Evolutionary conservation across 2,797 vertebrate species (phyloP).

Genomic region (Lepidocolaptes lacrymiger): DNA sequence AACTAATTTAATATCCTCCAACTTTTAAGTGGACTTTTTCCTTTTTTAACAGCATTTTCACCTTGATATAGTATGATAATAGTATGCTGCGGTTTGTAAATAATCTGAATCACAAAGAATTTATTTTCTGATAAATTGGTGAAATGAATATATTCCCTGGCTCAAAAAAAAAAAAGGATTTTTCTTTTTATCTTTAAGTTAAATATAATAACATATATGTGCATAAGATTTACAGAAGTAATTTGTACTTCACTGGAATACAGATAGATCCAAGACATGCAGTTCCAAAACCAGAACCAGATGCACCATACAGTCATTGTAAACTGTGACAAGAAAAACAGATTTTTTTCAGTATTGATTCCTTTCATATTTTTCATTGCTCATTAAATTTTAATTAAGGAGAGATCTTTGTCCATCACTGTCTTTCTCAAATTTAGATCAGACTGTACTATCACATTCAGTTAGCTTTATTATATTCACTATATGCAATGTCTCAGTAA

Average conservation of each 20-base stretch:
- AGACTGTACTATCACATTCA: neutral
- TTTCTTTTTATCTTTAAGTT: neutral
- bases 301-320: neutral
- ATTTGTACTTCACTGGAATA: neutral
- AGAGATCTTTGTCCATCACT: conserved; percentile 31
- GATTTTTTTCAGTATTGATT: neutral
- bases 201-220: neutral
- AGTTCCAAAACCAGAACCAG: neutral
- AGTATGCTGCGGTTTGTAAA: neutral
- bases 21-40: neutral
- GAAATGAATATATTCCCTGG: neutral
- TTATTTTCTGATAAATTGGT: neutral
- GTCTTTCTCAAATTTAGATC: neutral
- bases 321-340: neutral
- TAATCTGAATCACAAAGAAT: neutral
- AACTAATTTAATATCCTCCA: fast-evolving
- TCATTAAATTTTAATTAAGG: conserved; percentile 56
- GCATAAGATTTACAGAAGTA: neutral
- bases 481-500: neutral
- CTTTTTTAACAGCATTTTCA: neutral
- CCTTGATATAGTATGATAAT: neutral
- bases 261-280: neutral
- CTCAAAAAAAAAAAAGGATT: neutral
- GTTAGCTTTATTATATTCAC: neutral
- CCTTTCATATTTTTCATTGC: conserved; percentile 34